Base-by-base conservation (phyloP, 2,113 vertebrate genomes). In the Grammomys dolichurus region DNA sequence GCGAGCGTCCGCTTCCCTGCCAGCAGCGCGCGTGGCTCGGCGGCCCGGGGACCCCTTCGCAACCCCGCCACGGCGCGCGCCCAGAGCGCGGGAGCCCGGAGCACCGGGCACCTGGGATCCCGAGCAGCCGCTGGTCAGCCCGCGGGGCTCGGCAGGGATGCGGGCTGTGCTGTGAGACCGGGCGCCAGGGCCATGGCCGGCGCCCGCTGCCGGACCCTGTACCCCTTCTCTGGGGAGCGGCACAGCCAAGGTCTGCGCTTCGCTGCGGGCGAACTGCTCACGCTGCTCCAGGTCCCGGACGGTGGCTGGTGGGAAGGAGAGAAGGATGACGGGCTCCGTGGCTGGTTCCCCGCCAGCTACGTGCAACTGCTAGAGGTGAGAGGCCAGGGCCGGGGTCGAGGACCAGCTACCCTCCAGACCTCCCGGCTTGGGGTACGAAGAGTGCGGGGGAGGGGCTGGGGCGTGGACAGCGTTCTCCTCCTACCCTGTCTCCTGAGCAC, bases 281-380 rank as follows among this genome's bases (percentile, higher is more conserved):
- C 98, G 75, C 98, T 99, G 96, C 98, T 99, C 81, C 99, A 99
- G 98, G 98, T 99, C 97, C 98, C 99, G 85, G 99, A 99, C 85
- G 99, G 99, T 88, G 99, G 99, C 96, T 99, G 99, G 99, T 99
- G 99, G 99, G 99, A 99, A 98, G 99, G 99, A 58, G 99, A 99
- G 99, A 99, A 99, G 97, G 99, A 99, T 97, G 99, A 99, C 96
- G 99, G 99, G 93, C 96, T 97, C 81, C 98, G 98, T 0, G 99
- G 99, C 54, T 99, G 99, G 99, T 99, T 99, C 98, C 99, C 99
- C 19, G 99, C 99, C 17, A 99, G 99, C 96, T 99, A 99, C 60
- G 99, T 99, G 78, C 99, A 99, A 97, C 98, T 99, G 54, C 96
- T 99, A 95, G 99, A 99, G 99, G 99, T 99, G 98, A 98, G 99